Base-by-base conservation (phyloP, 2,888 invertebrate species). In the Epinotia demarniana region DNA sequence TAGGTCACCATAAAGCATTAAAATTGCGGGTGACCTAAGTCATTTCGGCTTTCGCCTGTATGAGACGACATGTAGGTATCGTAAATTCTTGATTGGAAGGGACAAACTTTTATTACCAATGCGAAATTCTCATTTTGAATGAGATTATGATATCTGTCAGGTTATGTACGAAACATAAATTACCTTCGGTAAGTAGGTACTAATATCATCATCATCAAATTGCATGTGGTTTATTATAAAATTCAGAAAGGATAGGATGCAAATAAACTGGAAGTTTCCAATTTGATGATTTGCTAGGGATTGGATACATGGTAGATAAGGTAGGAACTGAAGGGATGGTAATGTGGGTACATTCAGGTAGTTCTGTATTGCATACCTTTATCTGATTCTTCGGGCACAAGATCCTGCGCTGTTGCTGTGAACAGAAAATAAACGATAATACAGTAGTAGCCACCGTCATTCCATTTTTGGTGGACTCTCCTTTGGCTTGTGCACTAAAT, bases 381-480 rank as follows among this genome's bases (percentile, higher is more conserved):
- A 68, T 88, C 89, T 72, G 89, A 83, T 66, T 86, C 89, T 16
- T 82, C 79, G 2, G 82, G 80, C 43, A 82, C 55, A 5, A 86
- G 72, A 33, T 85, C 86, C 55, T 81, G 85, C 46, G 81, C 89
- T 39, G 81, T 80, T 57, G 89, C 90, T 91, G 80, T 76, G 85
- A 83, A 77, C 61, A 66, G 16, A 49, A 53, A 43, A 57, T 16
- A 8, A 12, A 55, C 3, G 5, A 1, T 33, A 33, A 39, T 9
- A 9, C 39, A 9, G 39, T 33, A 8, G 39, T 39, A 9, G 39
- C 39, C 9, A 39, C 9, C 39, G 39, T 39, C 39, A 39, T 39
- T 39, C 39, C 8, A 39, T 39, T 39, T 33, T 9, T 39, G 9
- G 8, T 39, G 39, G 9, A 39, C 39, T 39, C 39, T 39, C 39